A percentile compares a stretch with the other conserved stretches of the same genome.
These are phyloP conservation scores for Pygoscelis adeliae DNA, from an alignment of 2,113 vertebrate genomes.

Conservation along the genomic window DNA sequence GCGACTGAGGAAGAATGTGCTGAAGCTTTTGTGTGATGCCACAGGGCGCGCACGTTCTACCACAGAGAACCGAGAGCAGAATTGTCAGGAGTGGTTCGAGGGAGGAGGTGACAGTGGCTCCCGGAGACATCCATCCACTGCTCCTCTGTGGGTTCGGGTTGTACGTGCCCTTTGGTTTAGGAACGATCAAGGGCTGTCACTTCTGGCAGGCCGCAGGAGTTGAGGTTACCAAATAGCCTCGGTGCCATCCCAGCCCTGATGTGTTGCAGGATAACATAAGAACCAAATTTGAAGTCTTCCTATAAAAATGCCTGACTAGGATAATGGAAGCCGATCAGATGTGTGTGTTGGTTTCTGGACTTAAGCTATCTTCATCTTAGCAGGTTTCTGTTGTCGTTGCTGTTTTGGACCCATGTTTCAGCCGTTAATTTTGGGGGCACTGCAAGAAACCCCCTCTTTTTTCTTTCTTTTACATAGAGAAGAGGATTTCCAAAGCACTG, in stretches of 20 bases:
- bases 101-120: not conserved
- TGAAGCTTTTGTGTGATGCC: not conserved
- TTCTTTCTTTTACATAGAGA: not conserved
- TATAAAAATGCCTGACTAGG: not conserved
- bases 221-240: not conserved
- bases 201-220: too few relatives aligned
- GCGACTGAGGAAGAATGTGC: accelerated
- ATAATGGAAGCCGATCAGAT: too few relatives aligned
- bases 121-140: not conserved
- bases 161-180: accelerated
- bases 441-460: not conserved
- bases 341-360: not conserved
- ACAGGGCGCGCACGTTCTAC: accelerated
- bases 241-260: not conserved
- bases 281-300: not conserved
- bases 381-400: not conserved
- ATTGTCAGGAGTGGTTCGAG: too few relatives aligned
- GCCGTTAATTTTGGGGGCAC: not conserved
- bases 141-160: too few relatives aligned
- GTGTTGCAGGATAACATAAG: accelerated
- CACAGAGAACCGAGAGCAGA: accelerated
- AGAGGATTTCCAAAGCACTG: not conserved
- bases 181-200: not conserved
- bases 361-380: not conserved
- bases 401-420: not conserved